These are phyloP conservation scores for Trichosurus vulpecula DNA, from an alignment of 2,797 vertebrate genomes.

Conservation along the genomic window DNA sequence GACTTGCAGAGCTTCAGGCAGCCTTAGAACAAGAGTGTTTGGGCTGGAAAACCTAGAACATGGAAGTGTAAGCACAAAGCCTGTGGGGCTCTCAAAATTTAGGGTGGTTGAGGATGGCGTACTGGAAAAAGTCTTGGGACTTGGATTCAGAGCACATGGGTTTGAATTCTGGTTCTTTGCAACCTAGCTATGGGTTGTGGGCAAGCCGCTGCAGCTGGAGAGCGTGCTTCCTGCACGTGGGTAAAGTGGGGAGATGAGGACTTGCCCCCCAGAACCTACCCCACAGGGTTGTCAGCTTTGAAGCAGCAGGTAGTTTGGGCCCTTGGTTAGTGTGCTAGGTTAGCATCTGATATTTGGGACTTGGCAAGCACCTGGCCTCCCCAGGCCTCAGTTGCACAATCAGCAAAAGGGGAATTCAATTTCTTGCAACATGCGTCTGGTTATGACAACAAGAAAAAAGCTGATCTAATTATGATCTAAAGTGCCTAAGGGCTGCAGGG, in stretches of 20 bases:
- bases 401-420: background rate
- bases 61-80: background rate
- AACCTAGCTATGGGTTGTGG: background rate
- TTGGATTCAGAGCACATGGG: background rate
- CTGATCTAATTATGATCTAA: slow-evolving; percentile 6
- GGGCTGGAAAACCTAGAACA: background rate
- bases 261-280: background rate
- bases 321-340: background rate
- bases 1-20: background rate
- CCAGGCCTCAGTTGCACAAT: background rate
- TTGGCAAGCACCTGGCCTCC: background rate
- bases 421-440: background rate
- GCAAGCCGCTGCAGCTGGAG: background rate
- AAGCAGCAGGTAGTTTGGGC: background rate
- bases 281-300: background rate
- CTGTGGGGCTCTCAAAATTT: background rate
- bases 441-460: slow-evolving; percentile 1
- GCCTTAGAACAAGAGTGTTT: background rate
- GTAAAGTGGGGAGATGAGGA: background rate
- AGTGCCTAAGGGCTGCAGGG: background rate
- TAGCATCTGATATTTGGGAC: background rate
- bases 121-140: background rate
- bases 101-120: background rate
- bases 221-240: background rate
- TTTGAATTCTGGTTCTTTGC: background rate